phyloP scores from a whole-genome alignment of 1,140 invertebrate genomes.

The Colletes gigas region DNA sequence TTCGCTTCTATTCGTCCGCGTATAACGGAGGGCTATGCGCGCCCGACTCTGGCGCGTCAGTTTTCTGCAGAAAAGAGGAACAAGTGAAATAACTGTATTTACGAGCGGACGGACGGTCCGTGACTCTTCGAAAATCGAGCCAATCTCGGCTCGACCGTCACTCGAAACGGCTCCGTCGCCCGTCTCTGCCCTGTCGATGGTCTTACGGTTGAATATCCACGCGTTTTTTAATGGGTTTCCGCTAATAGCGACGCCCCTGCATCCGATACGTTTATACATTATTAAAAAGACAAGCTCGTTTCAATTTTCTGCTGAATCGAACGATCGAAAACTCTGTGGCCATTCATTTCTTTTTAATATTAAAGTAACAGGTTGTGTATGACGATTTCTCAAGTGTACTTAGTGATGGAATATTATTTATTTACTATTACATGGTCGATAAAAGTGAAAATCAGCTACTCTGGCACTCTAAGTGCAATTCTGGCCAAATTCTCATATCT shows the following conservation, averaged over 20 bases:
- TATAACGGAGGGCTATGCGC: neutral
- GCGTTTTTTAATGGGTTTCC: constrained; percentile 49
- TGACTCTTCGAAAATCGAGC: constrained; percentile 66
- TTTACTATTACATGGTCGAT: too few species aligned
- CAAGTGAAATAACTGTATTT: constrained; percentile 57
- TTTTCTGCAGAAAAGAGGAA: constrained; percentile 26
- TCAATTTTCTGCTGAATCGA: too few species aligned
- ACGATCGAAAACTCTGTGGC: too few species aligned
- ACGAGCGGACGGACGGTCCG: constrained; percentile 49
- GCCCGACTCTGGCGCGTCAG: constrained; percentile 25
- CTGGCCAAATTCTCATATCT: too few species aligned
- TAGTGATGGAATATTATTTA: too few species aligned
- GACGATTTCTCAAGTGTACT: too few species aligned
- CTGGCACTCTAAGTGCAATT: too few species aligned
- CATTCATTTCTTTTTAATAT: too few species aligned
- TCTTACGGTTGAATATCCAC: constrained; percentile 36
- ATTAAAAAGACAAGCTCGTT: too few species aligned
- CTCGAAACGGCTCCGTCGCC: constrained; percentile 37
- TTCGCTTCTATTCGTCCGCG: constrained; percentile 32
- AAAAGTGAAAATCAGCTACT: too few species aligned
- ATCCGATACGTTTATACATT: too few species aligned
- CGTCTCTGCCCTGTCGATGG: constrained; percentile 36
- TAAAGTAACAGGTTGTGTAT: too few species aligned
- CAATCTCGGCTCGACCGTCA: constrained; percentile 42
- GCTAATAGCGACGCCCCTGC: constrained; percentile 31